These are phyloP conservation scores for Phoebastria nigripes DNA, from an alignment of 2,797 vertebrate species.

Conservation along the genomic window DNA sequence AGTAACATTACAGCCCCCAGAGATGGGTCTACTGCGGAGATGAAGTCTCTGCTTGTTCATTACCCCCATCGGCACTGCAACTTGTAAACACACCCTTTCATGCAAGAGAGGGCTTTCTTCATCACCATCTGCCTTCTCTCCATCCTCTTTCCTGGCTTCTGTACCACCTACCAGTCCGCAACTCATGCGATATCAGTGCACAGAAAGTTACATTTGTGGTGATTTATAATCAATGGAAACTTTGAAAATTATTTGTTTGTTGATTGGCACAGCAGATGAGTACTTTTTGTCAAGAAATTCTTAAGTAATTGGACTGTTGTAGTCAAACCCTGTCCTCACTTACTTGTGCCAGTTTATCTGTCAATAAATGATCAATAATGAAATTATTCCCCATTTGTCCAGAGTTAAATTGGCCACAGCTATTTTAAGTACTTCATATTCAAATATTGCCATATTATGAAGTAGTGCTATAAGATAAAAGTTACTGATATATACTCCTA, in stretches of 20 bases:
- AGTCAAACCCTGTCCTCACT: neutral
- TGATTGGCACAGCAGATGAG: neutral
- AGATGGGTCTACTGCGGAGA: neutral
- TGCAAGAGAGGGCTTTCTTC: neutral
- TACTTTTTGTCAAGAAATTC: neutral
- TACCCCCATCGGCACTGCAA: neutral
- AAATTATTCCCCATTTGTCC: neutral
- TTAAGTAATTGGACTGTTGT: neutral
- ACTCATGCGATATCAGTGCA: neutral
- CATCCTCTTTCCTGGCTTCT: neutral
- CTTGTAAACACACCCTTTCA: neutral
- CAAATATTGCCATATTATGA: neutral
- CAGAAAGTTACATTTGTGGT: neutral
- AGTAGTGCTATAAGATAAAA: neutral
- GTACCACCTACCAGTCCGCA: neutral
- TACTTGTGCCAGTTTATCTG: neutral
- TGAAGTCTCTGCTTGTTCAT: neutral
- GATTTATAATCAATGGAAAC: neutral
- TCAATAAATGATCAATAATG: neutral
- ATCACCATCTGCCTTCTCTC: neutral
- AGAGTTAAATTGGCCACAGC: neutral
- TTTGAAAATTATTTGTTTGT: neutral
- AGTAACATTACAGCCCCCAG: neutral
- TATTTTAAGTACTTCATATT: neutral
- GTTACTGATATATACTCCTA: neutral